These are phyloP conservation scores for Ophonus ardosiacus DNA, from an alignment of 2,888 invertebrate genomes.

Conservation along the genomic window DNA sequence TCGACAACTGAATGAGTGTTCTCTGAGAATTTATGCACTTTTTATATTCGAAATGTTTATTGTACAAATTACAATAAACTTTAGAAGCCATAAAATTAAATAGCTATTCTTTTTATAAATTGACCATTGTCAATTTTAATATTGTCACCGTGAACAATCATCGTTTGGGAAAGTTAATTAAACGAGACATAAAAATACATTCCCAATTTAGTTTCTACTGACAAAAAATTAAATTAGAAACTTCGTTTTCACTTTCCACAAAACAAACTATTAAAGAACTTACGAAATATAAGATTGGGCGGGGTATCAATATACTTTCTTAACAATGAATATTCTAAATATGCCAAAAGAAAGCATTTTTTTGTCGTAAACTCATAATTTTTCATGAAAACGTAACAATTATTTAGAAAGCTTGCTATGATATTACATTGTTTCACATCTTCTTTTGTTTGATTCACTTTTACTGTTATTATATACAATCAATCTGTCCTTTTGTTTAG, in stretches of 20 bases:
- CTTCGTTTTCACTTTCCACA: slow-evolving; percentile 25
- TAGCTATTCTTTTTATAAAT: too few relatives aligned
- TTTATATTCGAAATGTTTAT: too few relatives aligned
- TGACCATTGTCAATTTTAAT: background rate
- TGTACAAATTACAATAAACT: too few relatives aligned
- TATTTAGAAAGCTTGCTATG: slow-evolving; percentile 26
- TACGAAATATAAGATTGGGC: slow-evolving; percentile 18
- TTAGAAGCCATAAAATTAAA: too few relatives aligned
- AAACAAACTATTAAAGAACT: slow-evolving; percentile 1
- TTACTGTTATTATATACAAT: slow-evolving; percentile 29
- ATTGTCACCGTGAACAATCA: background rate
- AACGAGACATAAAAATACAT: background rate
- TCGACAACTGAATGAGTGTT: too few relatives aligned
- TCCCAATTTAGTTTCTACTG: slow-evolving; percentile 12
- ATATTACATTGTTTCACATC: slow-evolving; percentile 7
- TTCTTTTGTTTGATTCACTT: slow-evolving; percentile 34
- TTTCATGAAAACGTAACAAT: slow-evolving; percentile 20
- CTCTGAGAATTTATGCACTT: too few relatives aligned
- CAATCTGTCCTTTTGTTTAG: slow-evolving; percentile 18
- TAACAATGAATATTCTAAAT: slow-evolving; percentile 25
- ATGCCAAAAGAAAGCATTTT: slow-evolving; percentile 6
- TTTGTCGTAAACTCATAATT: slow-evolving; percentile 4
- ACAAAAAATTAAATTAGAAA: slow-evolving; percentile 48
- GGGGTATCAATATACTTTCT: slow-evolving; percentile 1
- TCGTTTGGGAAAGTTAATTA: background rate